These are phyloP conservation scores for Anhinga anhinga DNA, from an alignment of 2,113 vertebrate species.

Conservation along the genomic window DNA sequence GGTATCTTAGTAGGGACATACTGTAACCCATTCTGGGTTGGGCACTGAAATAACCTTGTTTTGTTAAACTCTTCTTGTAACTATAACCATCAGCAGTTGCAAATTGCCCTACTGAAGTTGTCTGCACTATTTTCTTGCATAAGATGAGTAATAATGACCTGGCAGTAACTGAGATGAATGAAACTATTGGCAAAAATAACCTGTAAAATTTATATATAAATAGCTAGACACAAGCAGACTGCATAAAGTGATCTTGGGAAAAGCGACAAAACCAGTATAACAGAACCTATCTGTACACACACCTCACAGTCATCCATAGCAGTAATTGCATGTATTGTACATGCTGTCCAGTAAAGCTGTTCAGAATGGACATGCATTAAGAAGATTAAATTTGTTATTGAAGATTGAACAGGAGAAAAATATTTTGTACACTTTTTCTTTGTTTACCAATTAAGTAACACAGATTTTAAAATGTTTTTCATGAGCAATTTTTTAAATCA, in stretches of 20 bases:
- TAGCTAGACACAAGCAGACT: not conserved
- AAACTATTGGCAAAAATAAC: not conserved
- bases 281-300: not conserved
- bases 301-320: not conserved
- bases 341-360: not conserved
- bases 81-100: not conserved
- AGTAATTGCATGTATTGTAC: not conserved
- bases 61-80: not conserved
- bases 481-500: not conserved
- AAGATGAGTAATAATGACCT: not conserved
- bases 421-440: not conserved
- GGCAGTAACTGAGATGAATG: not conserved
- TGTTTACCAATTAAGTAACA: not conserved
- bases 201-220: not conserved
- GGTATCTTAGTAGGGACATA: not conserved
- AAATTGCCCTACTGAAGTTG: not conserved
- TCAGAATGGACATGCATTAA: not conserved
- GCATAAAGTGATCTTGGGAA: not conserved
- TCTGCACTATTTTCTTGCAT: not conserved
- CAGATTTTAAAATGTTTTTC: not conserved
- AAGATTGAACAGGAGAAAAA: not conserved
- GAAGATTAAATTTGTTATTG: not conserved
- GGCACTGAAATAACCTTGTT: not conserved
- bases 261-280: not conserved
- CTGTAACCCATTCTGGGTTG: not conserved